Percentiles rank a stretch among this genome's conserved stretches.
Evolutionary conservation across 2,888 invertebrate genomes (phyloP).

Genomic region (Drosophila anceps): DNA sequence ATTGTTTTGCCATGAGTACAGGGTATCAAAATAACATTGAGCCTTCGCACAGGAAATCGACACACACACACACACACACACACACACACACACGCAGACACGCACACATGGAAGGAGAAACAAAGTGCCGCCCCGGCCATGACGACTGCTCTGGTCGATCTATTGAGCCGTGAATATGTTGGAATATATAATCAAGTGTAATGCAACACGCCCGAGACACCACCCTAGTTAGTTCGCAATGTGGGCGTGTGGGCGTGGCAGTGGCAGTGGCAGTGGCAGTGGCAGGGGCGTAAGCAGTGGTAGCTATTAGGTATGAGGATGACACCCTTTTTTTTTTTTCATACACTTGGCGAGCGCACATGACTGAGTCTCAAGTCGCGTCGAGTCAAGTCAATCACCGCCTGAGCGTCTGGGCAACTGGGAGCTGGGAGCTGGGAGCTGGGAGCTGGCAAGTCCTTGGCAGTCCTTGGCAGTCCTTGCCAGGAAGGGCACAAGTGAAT

Average conservation of each 20-base stretch:
- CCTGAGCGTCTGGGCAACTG: constrained; percentile 14
- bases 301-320: constrained; percentile 7
- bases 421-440: background rate
- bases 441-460: constrained; percentile 5
- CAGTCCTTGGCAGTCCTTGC: constrained; percentile 9
- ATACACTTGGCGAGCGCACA: constrained; percentile 40
- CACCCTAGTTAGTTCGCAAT: constrained; percentile 20
- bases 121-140: constrained; percentile 36
- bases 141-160: constrained; percentile 58
- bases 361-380: constrained; percentile 60
- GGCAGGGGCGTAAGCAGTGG: background rate
- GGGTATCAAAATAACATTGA: constrained; percentile 19
- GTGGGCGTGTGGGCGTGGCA: constrained; percentile 1
- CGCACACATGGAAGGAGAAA: constrained; percentile 20
- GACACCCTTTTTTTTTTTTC: constrained; percentile 54
- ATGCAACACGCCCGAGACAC: constrained; percentile 55
- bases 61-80: constrained; percentile 24
- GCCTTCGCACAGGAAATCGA: constrained; percentile 49
- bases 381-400: constrained; percentile 42
- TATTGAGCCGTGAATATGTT: constrained; percentile 81
- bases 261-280: background rate
- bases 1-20: background rate
- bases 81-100: constrained; percentile 6
- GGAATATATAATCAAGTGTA: constrained; percentile 81
- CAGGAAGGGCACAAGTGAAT: constrained; percentile 72